Evolutionary conservation across 2,888 invertebrate genomes (phyloP).

Genomic region (Sthenelais limicola): DNA sequence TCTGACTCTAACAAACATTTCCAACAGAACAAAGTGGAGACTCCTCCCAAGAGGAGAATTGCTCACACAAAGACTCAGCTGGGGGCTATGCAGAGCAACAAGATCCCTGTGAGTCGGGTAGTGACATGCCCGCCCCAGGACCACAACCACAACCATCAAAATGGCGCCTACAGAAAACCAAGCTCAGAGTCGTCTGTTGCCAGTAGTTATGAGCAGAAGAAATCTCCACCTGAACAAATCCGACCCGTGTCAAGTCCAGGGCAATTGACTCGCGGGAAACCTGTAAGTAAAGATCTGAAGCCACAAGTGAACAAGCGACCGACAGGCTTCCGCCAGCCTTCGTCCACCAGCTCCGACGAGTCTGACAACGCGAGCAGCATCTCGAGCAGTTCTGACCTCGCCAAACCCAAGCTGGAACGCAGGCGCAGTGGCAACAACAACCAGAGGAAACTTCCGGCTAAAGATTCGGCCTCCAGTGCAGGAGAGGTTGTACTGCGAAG

Average conservation of each 20-base stretch:
- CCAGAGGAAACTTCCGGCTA: background rate
- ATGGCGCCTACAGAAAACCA: no score
- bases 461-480: slow-evolving; percentile 9
- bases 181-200: no score
- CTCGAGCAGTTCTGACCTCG: background rate
- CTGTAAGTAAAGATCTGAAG: no score
- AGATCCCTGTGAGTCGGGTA: background rate
- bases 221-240: no score
- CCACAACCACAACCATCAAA: no score
- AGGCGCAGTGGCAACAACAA: background rate
- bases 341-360: slow-evolving; percentile 16
- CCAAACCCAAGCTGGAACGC: background rate
- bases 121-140: background rate
- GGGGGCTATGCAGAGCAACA: background rate
- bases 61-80: background rate
- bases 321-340: no score
- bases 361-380: background rate
- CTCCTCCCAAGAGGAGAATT: background rate
- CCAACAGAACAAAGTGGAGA: no score
- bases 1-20: no score
- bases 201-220: no score
- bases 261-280: background rate
- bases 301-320: no score
- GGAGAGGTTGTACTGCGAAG: slow-evolving; percentile 11
- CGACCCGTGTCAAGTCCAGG: slow-evolving; percentile 11